Percentiles rank a stretch among this genome's conserved stretches.
Evolutionary conservation across 2,888 invertebrate species (phyloP).

Genomic region (Eugnorisma glareosa): DNA sequence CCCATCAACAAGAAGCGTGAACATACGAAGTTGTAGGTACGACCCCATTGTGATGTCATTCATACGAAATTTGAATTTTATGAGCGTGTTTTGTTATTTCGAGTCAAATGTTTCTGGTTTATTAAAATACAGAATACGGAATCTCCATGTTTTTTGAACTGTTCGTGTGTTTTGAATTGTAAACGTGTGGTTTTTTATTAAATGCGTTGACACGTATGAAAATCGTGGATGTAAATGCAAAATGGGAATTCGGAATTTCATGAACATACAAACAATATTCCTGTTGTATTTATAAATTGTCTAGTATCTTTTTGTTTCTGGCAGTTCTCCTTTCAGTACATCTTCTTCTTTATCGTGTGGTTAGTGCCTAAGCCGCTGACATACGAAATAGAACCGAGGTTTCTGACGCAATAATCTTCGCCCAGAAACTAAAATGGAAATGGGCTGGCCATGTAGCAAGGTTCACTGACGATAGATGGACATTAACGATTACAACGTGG

Average conservation of each 20-base stretch:
- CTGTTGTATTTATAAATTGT: neutral
- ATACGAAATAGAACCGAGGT: too few species aligned
- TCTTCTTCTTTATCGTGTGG: too few species aligned
- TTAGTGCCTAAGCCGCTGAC: too few species aligned
- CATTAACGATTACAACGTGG: too few species aligned
- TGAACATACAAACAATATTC: conserved; percentile 8
- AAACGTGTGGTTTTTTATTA: conserved; percentile 31
- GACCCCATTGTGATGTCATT: conserved; percentile 41
- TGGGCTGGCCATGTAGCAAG: too few species aligned
- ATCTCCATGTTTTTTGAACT: conserved; percentile 36
- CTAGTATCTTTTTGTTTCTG: neutral
- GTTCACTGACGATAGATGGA: too few species aligned
- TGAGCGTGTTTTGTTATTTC: conserved; percentile 61
- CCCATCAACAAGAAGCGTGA: conserved; percentile 47
- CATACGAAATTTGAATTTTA: conserved; percentile 56
- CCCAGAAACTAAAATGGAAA: too few species aligned
- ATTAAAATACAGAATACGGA: conserved; percentile 42
- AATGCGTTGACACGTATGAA: conserved; percentile 43
- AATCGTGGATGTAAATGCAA: neutral
- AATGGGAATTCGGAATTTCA: conserved; percentile 11
- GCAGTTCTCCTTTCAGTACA: neutral
- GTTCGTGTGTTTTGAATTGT: conserved; percentile 47
- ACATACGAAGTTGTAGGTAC: conserved; percentile 41
- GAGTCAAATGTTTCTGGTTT: conserved; percentile 55
- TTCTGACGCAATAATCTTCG: too few species aligned